Base-by-base conservation (phyloP, 2,888 invertebrate genomes). In the Camponotus fellah region DNA sequence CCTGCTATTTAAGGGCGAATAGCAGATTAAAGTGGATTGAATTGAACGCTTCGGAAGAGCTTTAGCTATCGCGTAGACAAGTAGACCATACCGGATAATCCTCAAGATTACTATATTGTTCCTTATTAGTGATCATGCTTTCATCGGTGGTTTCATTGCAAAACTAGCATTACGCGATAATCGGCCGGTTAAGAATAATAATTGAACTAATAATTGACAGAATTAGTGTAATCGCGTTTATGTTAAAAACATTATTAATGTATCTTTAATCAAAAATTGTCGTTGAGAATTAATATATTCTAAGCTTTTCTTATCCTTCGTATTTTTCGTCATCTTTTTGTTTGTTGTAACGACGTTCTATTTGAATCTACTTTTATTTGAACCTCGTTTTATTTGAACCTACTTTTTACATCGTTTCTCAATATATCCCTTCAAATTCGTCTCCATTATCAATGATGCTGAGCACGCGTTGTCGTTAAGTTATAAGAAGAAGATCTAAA, bases 81-180 rank as follows among this genome's bases (percentile, higher is more conserved):
- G 71, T 71, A 60, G 71, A 71, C 60, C 71, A 62, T 80, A 71
- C 60, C 58, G 68, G 79, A 79, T 79, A 80, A 80, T 60, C 71
- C 56, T 71, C 14, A 46, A 43, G 58, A 79, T 79, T 56, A 21
- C 6, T 46, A 46, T 46, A 26, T 80, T 46, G 60, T 60, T 60
- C 40, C 8, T 26, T 26, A 26, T 56, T 5, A 9, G 60, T 37
- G 37, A 71, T 60, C 46, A 46, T 46, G 46, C 58, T 68, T 80
- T 46, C 69, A 69, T 14, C 40, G n/a, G 14, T 3, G 58, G 32
- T 8, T 2, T 43, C 26, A 21, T 26, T 10, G 21, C 26, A 21
- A 56, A 56, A 37, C 12, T 32, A 43, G 9, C 49, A 14, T 32
- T 43, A 9, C 14, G 26, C n/a, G 2, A 37, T 26, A 32, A n/a